These are phyloP conservation scores for Arizona elegans DNA, from an alignment of 2,113 vertebrate species.

Conservation along the genomic window DNA sequence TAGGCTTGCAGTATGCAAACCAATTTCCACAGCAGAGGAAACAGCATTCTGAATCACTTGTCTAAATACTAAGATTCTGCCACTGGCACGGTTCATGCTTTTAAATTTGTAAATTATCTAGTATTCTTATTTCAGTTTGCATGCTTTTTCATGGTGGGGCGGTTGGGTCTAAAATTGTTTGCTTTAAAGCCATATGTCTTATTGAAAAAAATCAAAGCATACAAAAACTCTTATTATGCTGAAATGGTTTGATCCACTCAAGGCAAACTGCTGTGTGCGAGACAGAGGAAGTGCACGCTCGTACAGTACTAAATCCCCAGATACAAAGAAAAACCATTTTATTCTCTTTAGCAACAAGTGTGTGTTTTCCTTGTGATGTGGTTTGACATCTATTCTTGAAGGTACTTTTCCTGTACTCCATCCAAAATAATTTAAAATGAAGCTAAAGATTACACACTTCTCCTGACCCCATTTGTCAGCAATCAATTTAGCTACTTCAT, in stretches of 20 bases:
- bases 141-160: background rate
- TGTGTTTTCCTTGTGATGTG: background rate
- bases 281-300: background rate
- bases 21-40: background rate
- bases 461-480: slow-evolving; percentile 58
- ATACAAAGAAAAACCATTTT: slow-evolving; percentile 22
- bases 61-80: slow-evolving; percentile 11
- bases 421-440: slow-evolving; percentile 49
- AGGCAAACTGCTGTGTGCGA: background rate
- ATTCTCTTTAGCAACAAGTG: background rate
- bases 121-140: background rate
- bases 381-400: slow-evolving; percentile 30
- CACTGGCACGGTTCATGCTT: background rate
- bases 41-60: slow-evolving; percentile 18
- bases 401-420: slow-evolving; percentile 33
- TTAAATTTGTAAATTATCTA: background rate
- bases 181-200: background rate
- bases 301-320: background rate
- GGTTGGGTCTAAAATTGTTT: background rate
- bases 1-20: fast-evolving
- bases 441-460: slow-evolving; percentile 24
- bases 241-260: background rate
- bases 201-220: background rate
- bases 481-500: slow-evolving; percentile 49
- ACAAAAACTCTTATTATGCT: background rate